Conservation (phyloP, 2,888 invertebrate genomes). For the Sinohyriopsis cumingii region DNA sequence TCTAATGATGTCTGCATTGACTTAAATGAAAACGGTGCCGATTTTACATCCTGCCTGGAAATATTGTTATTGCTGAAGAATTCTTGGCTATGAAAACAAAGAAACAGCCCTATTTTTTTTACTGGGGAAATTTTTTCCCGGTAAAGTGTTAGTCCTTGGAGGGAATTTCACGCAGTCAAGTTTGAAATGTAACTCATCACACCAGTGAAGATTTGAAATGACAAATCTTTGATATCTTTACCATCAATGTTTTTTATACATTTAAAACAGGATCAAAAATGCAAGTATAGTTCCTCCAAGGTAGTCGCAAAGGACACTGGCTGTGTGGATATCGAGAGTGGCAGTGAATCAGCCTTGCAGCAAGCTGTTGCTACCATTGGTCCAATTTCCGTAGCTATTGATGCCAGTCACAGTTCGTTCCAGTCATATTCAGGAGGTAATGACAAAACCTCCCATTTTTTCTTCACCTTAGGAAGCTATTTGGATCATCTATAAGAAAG, state of each 20-base stretch:
- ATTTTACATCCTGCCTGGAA: no score
- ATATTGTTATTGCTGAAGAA: no score
- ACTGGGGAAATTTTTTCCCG: no score
- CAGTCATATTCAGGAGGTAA: constrained; percentile 51
- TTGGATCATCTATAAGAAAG: background rate
- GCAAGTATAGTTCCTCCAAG: constrained; percentile 40
- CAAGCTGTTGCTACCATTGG: constrained; percentile 54
- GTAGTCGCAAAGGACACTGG: constrained; percentile 54
- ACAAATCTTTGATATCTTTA: background rate
- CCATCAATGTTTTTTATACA: background rate
- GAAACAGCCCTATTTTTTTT: no score
- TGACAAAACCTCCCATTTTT: background rate
- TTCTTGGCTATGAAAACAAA: no score
- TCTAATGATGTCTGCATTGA: no score
- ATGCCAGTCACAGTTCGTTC: constrained; percentile 81
- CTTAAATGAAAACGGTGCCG: no score
- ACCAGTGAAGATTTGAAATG: no score
- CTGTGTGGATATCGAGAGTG: constrained; percentile 49
- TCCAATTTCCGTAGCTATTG: constrained; percentile 89
- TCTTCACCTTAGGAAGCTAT: background rate
- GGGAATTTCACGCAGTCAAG: no score
- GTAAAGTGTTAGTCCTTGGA: no score
- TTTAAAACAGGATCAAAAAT: constrained; percentile 31
- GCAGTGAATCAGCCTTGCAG: constrained; percentile 45
- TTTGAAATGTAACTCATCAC: no score